Base-by-base conservation (phyloP, 35 echinoderm and acorn worm genomes). In the Chiridota heheva region DNA sequence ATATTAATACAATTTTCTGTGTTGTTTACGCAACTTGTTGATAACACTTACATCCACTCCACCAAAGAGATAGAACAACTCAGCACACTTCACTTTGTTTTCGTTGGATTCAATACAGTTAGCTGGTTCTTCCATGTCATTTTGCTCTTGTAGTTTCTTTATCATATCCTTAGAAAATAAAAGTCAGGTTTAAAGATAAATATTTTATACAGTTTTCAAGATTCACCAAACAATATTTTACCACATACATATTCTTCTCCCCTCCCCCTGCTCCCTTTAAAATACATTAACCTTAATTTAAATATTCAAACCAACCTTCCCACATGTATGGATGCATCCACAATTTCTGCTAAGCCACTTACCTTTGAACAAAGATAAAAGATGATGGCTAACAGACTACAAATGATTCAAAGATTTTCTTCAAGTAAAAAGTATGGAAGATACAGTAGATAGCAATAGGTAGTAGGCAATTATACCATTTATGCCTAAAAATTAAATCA, bases 1-100 rank as follows among this genome's bases (percentile, higher is more conserved):
- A n/a, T n/a, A n/a, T n/a, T n/a, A n/a, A n/a, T n/a, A n/a, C n/a
- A n/a, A n/a, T n/a, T n/a, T n/a, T n/a, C n/a, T n/a, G n/a, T n/a
- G n/a, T n/a, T n/a, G n/a, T n/a, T n/a, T n/a, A n/a, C n/a, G n/a
- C n/a, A n/a, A n/a, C n/a, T n/a, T n/a, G n/a, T n/a, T n/a, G 1
- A 12, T n/a, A 51, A 44, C 25, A 69, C 60, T 86, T 63, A 97
- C 94, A 79, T 97, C 84, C 27, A 97, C 81, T 57, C 94, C 94
- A 47, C 89, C 94, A 81, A 97, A 97, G 22, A 97, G 56, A 41
- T 84, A 86, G 82, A 91, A 88, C 12, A 97, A 53, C 63, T 97
- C 88, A 28, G 94, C 84, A 76, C 88, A 83, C 7, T 91, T 86
- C 34, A 86, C 75, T 69, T 84, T 87, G 34, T 65, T 91, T 38